Evolutionary conservation across 1,140 invertebrate species (phyloP).

Genomic region (Ruditapes philippinarum): DNA sequence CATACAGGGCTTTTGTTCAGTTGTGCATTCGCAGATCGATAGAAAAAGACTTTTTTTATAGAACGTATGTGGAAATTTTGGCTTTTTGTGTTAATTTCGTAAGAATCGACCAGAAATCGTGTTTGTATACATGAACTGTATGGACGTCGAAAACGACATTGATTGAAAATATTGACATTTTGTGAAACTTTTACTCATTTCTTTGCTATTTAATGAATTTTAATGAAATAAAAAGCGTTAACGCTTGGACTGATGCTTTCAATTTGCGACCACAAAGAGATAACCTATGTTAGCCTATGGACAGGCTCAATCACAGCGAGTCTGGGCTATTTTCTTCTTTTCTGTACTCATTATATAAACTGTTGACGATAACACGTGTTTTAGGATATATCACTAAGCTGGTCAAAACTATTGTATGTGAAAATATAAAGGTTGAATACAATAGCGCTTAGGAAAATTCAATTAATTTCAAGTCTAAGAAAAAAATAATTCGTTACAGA

Average conservation of each 20-base stretch:
- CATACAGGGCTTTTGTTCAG: background rate
- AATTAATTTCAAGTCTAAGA: too few relatives aligned
- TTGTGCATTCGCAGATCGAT: background rate
- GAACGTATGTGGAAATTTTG: background rate
- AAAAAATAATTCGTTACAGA: too few relatives aligned
- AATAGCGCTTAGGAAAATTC: too few relatives aligned
- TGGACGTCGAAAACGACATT: conserved; percentile 23
- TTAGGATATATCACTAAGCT: too few relatives aligned
- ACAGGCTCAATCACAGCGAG: too few relatives aligned
- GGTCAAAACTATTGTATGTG: too few relatives aligned
- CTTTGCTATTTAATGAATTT: background rate
- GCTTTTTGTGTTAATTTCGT: background rate
- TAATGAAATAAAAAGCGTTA: conserved; percentile 25
- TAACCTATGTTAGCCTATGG: too few relatives aligned
- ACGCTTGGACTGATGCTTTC: conserved; percentile 14
- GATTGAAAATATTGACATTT: background rate
- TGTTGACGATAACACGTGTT: too few relatives aligned
- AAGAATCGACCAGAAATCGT: background rate
- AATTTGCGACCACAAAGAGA: conserved; percentile 6
- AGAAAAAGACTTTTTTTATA: background rate
- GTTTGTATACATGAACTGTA: background rate
- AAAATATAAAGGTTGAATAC: too few relatives aligned
- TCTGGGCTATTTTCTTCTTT: too few relatives aligned
- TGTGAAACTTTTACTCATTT: background rate
- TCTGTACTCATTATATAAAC: too few relatives aligned